phyloP scores from a whole-genome alignment of 2,888 invertebrate species.

The Leucoma salicis region DNA sequence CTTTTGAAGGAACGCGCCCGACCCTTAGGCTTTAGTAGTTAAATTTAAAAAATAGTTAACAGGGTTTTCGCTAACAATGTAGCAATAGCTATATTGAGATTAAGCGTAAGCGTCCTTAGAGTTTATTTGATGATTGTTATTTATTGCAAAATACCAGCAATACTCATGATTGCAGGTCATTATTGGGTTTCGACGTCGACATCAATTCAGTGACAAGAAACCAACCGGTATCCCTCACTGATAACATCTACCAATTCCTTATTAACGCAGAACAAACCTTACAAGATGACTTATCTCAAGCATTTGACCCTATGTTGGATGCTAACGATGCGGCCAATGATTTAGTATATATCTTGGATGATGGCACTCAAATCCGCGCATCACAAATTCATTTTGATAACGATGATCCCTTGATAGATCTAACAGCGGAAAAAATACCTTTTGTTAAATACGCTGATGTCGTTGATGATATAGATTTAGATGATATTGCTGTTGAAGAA shows the following conservation, averaged over 20 bases:
- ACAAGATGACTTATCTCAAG: constrained; percentile 31
- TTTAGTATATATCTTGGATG: constrained; percentile 64
- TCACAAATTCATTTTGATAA: constrained; percentile 77
- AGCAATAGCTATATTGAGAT: too few species aligned
- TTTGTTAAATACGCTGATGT: constrained; percentile 56
- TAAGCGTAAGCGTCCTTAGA: not conserved
- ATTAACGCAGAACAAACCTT: constrained; percentile 54
- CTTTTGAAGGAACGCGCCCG: too few species aligned
- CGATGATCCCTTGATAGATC: constrained; percentile 62
- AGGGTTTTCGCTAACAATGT: too few species aligned
- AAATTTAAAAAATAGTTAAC: too few species aligned
- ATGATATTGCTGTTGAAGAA: constrained; percentile 34
- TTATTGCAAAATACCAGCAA: not conserved
- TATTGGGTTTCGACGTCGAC: constrained; percentile 69
- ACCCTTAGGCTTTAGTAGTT: too few species aligned
- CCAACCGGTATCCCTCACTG: constrained; percentile 59
- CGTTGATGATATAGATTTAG: constrained; percentile 40
- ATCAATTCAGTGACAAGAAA: constrained; percentile 66
- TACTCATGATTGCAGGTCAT: constrained; percentile 41
- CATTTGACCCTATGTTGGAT: constrained; percentile 44
- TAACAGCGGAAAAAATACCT: constrained; percentile 65
- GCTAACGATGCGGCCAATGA: constrained; percentile 42
- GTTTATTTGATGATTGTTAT: too few species aligned
- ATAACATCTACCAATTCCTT: constrained; percentile 69
- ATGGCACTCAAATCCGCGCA: constrained; percentile 72